phyloP scores from a whole-genome alignment of 2,888 invertebrate genomes.

The Xestia ashworthii region DNA sequence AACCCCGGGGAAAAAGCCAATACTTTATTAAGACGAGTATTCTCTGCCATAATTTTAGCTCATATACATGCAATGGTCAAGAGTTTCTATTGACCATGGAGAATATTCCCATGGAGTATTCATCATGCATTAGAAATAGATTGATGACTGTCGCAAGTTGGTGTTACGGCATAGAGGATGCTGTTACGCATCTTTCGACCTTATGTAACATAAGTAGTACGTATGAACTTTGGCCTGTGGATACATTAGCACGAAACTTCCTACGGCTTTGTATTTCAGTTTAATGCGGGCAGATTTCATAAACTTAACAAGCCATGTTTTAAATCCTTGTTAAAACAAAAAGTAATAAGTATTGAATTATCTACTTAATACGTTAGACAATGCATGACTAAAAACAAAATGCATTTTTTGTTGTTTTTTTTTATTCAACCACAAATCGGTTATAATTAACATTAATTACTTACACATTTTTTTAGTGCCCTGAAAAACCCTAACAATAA shows the following conservation, averaged over 20 bases:
- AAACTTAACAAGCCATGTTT: too few relatives aligned
- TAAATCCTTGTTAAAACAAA: too few relatives aligned
- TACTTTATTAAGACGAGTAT: background rate
- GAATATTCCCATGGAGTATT: background rate
- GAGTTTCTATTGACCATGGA: background rate
- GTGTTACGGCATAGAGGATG: background rate
- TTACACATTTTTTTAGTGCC: too few relatives aligned
- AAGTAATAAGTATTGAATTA: too few relatives aligned
- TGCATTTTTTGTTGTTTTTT: too few relatives aligned
- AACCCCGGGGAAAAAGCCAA: too few relatives aligned
- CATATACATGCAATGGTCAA: background rate
- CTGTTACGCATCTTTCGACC: background rate
- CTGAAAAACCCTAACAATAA: too few relatives aligned
- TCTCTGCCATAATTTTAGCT: background rate
- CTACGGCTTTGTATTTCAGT: background rate
- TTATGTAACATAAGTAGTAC: conserved; percentile 1
- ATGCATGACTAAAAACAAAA: too few relatives aligned
- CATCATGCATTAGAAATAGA: conserved; percentile 12
- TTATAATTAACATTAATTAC: too few relatives aligned
- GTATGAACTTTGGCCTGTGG: background rate
- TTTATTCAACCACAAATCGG: too few relatives aligned
- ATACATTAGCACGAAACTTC: background rate
- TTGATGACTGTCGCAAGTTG: conserved; percentile 3
- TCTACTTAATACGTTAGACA: too few relatives aligned
- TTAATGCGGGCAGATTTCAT: background rate